Base-by-base conservation (phyloP, 2,797 vertebrate species). In the Xiphorhynchus erythropygius region DNA sequence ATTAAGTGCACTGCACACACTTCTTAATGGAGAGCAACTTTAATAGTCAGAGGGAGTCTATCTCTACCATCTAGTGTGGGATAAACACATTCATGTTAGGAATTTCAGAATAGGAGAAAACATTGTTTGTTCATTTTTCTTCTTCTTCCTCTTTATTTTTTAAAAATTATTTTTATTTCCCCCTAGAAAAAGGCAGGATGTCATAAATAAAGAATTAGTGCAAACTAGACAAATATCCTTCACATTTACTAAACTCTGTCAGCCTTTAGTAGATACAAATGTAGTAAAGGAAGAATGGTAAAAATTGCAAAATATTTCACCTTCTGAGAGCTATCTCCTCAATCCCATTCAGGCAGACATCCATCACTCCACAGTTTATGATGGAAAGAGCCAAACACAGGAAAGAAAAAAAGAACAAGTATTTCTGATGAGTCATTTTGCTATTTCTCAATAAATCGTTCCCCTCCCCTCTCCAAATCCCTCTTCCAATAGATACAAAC, bases 1-100 rank as follows among this genome's bases (percentile, higher is more conserved):
- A 92, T 90, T 94, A 93, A 73, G 35, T 50, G 63, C 46, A 82
- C 25, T 27, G n/a, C 47, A 47, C 81, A 81, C 46, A 89, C 24
- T 82, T 90, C 67, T 81, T 93, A 90, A 92, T 76, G 75, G 63
- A 87, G 25, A 82, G 25, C 56, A 94, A 49, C 74, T 76, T 70
- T 65, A 79, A 30, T 18, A 70, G 49, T 82, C 64, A 9, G 1
- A 68, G 23, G 55, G 46, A 92, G 53, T 65, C 69, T 23, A 80
- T 49, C 53, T 76, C 80, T 76, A 84, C 30, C 53, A 81, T 73
- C 44, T 47, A 37, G 10, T 4, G 4, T 42, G 35, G 35, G 55
- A 82, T 65, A 82, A 41, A 89, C 13, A 75, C 16, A 68, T 16
- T 60, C 19, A 59, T 2, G 18, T 35, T 39, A n/a, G 30, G 25